Percentiles rank a stretch among this genome's conserved stretches.
Evolutionary conservation across 2,888 invertebrate species (phyloP).

Genomic region (Lasius fuliginosus): DNA sequence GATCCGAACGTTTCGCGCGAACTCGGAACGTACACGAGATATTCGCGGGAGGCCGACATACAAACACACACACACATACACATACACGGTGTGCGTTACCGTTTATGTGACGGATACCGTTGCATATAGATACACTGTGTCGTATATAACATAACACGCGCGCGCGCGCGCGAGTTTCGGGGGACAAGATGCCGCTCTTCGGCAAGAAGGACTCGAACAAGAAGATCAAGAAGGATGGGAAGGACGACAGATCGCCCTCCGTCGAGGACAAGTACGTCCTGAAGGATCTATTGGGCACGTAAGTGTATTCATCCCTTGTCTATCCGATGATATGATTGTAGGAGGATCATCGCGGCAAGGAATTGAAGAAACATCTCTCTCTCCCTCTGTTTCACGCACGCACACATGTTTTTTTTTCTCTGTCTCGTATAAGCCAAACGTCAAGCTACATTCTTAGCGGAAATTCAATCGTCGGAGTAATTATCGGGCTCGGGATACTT

Average conservation of each 20-base stretch:
- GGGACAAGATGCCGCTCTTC: slow-evolving; percentile 93
- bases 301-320: slow-evolving; percentile 85
- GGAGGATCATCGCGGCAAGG: neutral
- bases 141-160: neutral
- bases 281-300: slow-evolving; percentile 97
- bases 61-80: neutral
- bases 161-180: neutral
- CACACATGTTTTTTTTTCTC: slow-evolving; percentile 8
- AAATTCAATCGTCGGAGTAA: neutral
- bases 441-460: neutral
- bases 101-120: slow-evolving; percentile 3
- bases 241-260: slow-evolving; percentile 93
- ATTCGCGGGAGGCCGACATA: neutral
- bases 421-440: too few species aligned
- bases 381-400: neutral
- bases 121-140: neutral
- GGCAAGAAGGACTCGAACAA: slow-evolving; percentile 96
- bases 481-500: neutral
- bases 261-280: slow-evolving; percentile 96
- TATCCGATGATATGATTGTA: neutral
- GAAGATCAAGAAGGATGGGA: slow-evolving; percentile 94
- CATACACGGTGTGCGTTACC: neutral
- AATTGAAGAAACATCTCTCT: neutral
- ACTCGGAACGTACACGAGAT: too few species aligned
- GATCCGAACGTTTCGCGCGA: neutral